Percentiles rank a stretch among this genome's conserved stretches.
These are phyloP conservation scores for Parnassius mnemosyne DNA, from an alignment of 2,888 invertebrate species.

Conservation along the genomic window DNA sequence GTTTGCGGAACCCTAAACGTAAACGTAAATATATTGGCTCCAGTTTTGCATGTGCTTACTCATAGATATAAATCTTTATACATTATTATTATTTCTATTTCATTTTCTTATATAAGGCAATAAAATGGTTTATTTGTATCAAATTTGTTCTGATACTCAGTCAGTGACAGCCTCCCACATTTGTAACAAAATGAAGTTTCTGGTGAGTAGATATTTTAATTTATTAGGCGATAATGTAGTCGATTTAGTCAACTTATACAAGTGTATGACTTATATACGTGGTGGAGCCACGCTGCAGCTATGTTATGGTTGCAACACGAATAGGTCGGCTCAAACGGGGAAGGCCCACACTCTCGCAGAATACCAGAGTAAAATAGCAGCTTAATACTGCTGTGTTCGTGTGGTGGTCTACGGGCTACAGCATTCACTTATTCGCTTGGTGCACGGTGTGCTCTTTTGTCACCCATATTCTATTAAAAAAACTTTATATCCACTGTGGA, in stretches of 20 bases:
- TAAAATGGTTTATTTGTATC: background rate
- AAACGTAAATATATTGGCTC: background rate
- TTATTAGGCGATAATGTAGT: background rate
- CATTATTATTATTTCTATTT: conserved; percentile 6
- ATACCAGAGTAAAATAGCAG: too few species aligned
- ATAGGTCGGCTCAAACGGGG: too few species aligned
- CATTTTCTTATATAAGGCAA: conserved; percentile 8
- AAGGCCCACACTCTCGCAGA: too few species aligned
- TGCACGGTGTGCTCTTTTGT: too few species aligned
- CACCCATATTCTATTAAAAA: too few species aligned
- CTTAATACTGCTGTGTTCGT: too few species aligned
- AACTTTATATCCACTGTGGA: too few species aligned
- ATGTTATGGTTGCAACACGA: too few species aligned
- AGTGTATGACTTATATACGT: background rate
- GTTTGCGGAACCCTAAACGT: background rate
- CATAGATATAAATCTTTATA: background rate
- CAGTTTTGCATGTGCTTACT: too few species aligned
- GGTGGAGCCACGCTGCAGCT: too few species aligned
- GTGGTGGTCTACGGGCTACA: too few species aligned
- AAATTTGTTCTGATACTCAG: background rate
- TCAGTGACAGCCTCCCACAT: conserved; percentile 25
- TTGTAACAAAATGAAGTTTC: conserved; percentile 49
- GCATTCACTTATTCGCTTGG: too few species aligned
- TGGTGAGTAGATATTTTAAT: conserved; percentile 47
- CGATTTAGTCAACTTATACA: conserved; percentile 13